Conservation (phyloP, 2,797 vertebrate species). For the Selene dorsalis region DNA sequence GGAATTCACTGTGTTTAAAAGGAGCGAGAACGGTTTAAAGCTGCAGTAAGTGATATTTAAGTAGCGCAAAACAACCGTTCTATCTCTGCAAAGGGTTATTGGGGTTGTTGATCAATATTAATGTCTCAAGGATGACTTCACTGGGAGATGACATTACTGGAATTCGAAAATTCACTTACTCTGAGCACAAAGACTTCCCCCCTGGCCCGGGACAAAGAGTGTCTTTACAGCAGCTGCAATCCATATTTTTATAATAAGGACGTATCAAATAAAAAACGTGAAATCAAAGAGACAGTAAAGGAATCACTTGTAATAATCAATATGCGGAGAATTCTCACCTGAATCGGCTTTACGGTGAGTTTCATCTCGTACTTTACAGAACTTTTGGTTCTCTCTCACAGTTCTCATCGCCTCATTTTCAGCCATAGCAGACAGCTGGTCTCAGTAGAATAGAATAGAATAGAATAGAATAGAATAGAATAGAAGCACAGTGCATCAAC, state of each 20-base stretch:
- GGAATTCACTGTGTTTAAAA: slow-evolving; percentile 37
- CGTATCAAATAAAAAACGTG: slow-evolving; percentile 4
- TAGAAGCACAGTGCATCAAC: too few relatives aligned
- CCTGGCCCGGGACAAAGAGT: background rate
- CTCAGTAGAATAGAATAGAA: background rate
- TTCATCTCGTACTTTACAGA: background rate
- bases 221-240: slow-evolving; percentile 2
- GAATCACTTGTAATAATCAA: background rate
- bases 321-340: background rate
- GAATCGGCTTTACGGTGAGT: background rate
- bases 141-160: slow-evolving; percentile 28
- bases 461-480: too few relatives aligned
- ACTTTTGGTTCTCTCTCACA: background rate
- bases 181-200: slow-evolving; percentile 1
- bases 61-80: slow-evolving; percentile 25
- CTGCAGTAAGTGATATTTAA: slow-evolving; percentile 39
- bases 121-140: slow-evolving; percentile 51
- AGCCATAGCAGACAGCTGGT: background rate
- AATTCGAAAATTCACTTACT: slow-evolving; percentile 35
- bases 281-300: slow-evolving; percentile 15
- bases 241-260: slow-evolving; percentile 8
- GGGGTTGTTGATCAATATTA: slow-evolving; percentile 45
- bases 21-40: slow-evolving; percentile 34
- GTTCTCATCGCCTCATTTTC: background rate
- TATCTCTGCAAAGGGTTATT: slow-evolving; percentile 29